These are phyloP conservation scores for Chelonoidis abingdonii DNA, from an alignment of 2,113 vertebrate genomes.

Conservation along the genomic window DNA sequence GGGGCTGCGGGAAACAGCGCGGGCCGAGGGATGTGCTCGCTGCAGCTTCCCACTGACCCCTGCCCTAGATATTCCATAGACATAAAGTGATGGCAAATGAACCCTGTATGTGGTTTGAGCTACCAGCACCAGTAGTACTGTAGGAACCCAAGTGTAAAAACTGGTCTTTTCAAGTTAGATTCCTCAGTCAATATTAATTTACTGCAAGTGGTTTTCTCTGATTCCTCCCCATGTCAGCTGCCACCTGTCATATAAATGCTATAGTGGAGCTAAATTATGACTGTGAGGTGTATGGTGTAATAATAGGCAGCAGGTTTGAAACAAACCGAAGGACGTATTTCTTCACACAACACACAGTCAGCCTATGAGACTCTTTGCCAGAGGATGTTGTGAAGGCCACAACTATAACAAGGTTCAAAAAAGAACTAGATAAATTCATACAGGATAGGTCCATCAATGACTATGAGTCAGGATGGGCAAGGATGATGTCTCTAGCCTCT, in stretches of 20 bases:
- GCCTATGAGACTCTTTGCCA: no score
- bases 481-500: no score
- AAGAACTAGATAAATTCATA: no score
- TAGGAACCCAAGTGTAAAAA: neutral
- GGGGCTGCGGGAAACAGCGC: no score
- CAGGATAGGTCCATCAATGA: no score
- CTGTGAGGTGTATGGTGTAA: neutral
- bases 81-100: neutral
- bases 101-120: neutral
- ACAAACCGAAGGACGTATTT: no score
- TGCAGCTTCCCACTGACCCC: no score
- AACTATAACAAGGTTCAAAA: no score
- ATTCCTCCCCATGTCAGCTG: neutral
- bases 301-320: neutral
- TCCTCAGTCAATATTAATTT: neutral
- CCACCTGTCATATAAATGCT: neutral
- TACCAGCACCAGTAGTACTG: neutral
- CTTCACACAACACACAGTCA: no score
- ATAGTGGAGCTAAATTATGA: neutral
- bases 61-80: neutral
- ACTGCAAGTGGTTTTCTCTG: neutral
- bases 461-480: no score
- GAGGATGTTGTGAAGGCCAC: no score
- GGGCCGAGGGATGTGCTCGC: no score
- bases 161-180: accelerated